Evolutionary conservation across 1,140 invertebrate genomes (phyloP).

Genomic region (Heliothis subflexa): DNA sequence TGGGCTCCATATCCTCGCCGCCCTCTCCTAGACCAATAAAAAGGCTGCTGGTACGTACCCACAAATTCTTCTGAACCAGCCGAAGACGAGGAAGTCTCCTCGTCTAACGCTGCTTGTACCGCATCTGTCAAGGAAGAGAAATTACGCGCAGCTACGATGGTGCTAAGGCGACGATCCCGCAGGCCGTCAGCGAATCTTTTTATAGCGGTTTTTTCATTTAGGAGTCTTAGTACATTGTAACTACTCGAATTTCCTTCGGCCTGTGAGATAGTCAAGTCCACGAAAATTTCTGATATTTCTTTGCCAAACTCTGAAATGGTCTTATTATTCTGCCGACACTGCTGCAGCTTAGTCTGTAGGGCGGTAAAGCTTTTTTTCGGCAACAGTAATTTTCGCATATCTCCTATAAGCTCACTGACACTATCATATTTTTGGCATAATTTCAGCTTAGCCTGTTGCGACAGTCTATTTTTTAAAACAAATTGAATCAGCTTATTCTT

Average conservation of each 20-base stretch:
- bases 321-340: constrained; percentile 10
- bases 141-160: too few relatives aligned
- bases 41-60: background rate
- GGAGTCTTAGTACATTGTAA: too few relatives aligned
- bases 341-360: background rate
- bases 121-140: too few relatives aligned
- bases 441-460: too few relatives aligned
- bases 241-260: too few relatives aligned
- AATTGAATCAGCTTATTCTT: too few relatives aligned
- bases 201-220: too few relatives aligned
- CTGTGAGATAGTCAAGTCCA: constrained; percentile 3
- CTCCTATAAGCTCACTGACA: background rate
- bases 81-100: background rate
- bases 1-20: constrained; percentile 1
- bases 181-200: too few relatives aligned
- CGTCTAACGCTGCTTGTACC: too few relatives aligned
- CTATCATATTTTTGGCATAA: too few relatives aligned
- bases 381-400: background rate
- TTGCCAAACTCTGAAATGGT: background rate
- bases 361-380: background rate
- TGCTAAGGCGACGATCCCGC: too few relatives aligned
- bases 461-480: too few relatives aligned
- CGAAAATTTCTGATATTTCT: constrained; percentile 8
- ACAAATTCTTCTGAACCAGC: constrained; percentile 1
- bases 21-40: background rate